These are phyloP conservation scores for Hippocampus guttulatus DNA, from an alignment of 2,113 vertebrate species.

Conservation along the genomic window DNA sequence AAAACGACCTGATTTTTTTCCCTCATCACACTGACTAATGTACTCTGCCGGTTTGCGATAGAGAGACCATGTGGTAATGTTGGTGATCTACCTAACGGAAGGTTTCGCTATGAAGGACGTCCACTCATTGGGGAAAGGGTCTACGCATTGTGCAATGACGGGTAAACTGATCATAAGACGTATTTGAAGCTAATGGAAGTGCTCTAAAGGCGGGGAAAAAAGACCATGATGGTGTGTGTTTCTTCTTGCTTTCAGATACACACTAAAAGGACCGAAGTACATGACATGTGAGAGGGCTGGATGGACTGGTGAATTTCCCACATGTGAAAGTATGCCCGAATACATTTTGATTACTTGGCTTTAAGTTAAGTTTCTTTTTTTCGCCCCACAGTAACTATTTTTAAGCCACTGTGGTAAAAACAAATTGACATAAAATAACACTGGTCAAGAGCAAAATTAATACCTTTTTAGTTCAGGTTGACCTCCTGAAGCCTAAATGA, in stretches of 20 bases:
- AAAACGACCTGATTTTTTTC: not conserved
- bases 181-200: not conserved
- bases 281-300: slow-evolving; percentile 49
- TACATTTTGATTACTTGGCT: not conserved
- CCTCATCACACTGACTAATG: not conserved
- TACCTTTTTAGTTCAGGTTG: too few relatives aligned
- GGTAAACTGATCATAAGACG: slow-evolving; percentile 40
- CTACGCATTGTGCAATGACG: slow-evolving; percentile 49
- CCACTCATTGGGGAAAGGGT: slow-evolving; percentile 40
- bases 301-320: slow-evolving; percentile 54
- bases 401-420: too few relatives aligned
- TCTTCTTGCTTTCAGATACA: slow-evolving; percentile 45
- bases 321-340: slow-evolving; percentile 51
- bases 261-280: slow-evolving; percentile 45
- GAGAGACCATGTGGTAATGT: slow-evolving; percentile 51
- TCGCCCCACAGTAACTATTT: too few relatives aligned
- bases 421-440: too few relatives aligned
- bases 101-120: slow-evolving; percentile 35
- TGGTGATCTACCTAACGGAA: slow-evolving; percentile 49
- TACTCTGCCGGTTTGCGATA: slow-evolving; percentile 10
- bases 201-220: not conserved
- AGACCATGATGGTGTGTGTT: not conserved
- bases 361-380: too few relatives aligned
- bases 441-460: too few relatives aligned
- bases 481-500: too few relatives aligned